Base-by-base conservation (phyloP, 1,140 invertebrate species). In the Nomia melanderi region DNA sequence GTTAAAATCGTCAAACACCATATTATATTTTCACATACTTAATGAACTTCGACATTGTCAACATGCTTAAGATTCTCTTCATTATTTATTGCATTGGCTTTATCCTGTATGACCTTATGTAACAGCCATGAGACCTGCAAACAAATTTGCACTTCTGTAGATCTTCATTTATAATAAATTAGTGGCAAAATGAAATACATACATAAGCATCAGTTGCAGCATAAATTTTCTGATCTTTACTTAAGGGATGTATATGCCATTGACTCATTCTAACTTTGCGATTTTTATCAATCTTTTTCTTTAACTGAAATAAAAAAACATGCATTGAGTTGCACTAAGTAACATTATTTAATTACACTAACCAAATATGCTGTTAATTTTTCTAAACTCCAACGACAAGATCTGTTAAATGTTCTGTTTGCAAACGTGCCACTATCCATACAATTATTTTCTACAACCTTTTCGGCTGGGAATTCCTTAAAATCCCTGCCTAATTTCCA, bases 191-290 rank as follows among this genome's bases (percentile, higher is more conserved):
- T 54, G 14, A 66, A 20, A 25, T 31, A 91, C 93, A 88, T 87
- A 95, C 94, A 90, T 94, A 95, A 80, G 94, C 94, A 93, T 95
- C 95, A n/a, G 94, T 94, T 29, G 94, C 94, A 50, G 95, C 95
- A 89, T 95, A 95, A 59, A 87, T 87, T 82, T 93, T 89, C 83
- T 95, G 94, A 14, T 91, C 92, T 74, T 93, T 79, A 78, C 87
- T 93, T 54, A 95, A 88, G 5, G 94, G 94, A 39, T 93, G 87
- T 23, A 93, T 87, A 82, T 94, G 90, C 94, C 95, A 95, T 84
- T 94, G 93, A 82, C 94, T 95, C 84, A 89, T 93, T 83, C 95
- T 91, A 4, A 95, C 93, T 67, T 91, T 88, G 50, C 93, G 90
- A 86, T 93, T 90, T 87, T 95, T 95, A 77, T 91, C 92, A 76